These are phyloP conservation scores for Ooceraea biroi DNA, from an alignment of 1,140 invertebrate species.

Conservation along the genomic window DNA sequence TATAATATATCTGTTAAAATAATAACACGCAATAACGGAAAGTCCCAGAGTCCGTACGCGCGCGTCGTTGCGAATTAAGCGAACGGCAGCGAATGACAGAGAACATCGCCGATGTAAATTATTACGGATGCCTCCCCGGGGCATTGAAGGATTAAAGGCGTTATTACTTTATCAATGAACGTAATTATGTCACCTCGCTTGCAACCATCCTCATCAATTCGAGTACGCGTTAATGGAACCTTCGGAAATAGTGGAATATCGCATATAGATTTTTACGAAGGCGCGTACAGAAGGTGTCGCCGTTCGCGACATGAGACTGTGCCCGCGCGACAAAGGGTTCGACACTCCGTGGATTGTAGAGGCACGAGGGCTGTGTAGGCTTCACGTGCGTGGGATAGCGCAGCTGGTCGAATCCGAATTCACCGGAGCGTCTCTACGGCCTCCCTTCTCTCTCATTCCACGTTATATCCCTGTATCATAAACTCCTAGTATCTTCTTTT, in stretches of 20 bases:
- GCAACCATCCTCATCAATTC: background rate
- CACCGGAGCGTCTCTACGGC: constrained; percentile 11
- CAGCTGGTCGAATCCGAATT: constrained; percentile 47
- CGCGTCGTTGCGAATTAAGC: background rate
- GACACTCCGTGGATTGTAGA: too few relatives aligned
- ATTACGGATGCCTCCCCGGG: background rate
- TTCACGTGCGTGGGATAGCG: too few relatives aligned
- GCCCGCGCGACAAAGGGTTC: too few relatives aligned
- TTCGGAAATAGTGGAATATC: background rate
- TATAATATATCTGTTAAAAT: constrained; percentile 6
- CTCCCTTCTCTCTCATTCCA: background rate
- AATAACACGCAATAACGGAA: constrained; percentile 6
- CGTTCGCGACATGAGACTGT: too few relatives aligned
- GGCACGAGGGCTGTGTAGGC: too few relatives aligned
- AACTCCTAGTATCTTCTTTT: constrained; percentile 52
- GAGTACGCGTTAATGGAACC: background rate
- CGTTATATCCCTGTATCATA: constrained; percentile 46
- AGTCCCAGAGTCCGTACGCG: background rate
- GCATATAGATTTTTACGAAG: constrained; percentile 2
- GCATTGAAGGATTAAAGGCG: background rate
- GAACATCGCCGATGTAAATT: constrained; percentile 29
- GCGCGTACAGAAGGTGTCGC: background rate
- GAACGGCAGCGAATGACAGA: background rate
- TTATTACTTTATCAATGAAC: constrained; percentile 13
- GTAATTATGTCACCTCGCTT: background rate